Evolutionary conservation across 2,888 invertebrate genomes (phyloP), one percentile per base, ranked within the genome.

Genomic region (Drosophila trichaetosa): DNA sequence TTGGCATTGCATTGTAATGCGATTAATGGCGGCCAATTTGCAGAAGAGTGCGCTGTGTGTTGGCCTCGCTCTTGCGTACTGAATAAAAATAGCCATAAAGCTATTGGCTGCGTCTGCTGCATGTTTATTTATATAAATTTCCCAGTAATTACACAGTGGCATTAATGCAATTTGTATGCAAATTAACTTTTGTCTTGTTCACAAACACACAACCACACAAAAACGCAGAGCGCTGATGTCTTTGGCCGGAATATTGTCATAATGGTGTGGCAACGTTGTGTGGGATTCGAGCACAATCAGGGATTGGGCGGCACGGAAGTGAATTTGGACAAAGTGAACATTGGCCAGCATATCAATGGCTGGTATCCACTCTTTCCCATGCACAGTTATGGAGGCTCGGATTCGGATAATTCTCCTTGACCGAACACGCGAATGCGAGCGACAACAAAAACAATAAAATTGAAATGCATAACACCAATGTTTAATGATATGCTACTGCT

Each of bases 281-380:
- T 97, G 70, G 97, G 97, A 4, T 97, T 97, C 93, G 97, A 97
- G 91, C 97, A 97, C 93, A 98, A 98, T 91, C 94, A 94, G 83
- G 95, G 94, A 6, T 94, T 98, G 49, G 98, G 98, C 16, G 98
- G 98, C 53, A 97, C 96, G 1, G 97, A 98, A 93, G 96, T 98
- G 78, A 95, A 96, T 79, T 94, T 98, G 77, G 97, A 98, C 93
- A 95, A 96, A 89, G 94, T 98, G 68, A 92, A 92, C 84, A 94
- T 98, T 75, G 96, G 97, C 34, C 96, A 96, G 91, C 95, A 97
- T 85, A 96, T 97, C 52, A 95, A 96, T 88, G 97, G 97, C 78
- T 98, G 98, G 98, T 98, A 98, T 94, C 97, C 97, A 74, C 94
- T 98, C 80, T 98, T 97, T 93, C 97, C 97, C 40, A 97, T 97